Conservation (phyloP, 1,140 invertebrate species). For the Anadara kagoshimensis region DNA sequence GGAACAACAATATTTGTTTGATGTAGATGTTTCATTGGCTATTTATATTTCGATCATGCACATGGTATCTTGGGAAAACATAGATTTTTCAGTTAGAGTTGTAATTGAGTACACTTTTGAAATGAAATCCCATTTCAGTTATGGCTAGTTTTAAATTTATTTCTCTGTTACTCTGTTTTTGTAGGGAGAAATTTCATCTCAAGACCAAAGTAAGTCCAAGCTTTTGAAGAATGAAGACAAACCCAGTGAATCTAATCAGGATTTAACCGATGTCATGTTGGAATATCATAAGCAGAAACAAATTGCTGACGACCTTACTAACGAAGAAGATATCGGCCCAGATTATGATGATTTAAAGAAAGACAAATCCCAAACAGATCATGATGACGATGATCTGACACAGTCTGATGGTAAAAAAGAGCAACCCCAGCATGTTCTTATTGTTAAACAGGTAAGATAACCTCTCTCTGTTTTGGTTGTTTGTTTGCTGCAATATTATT, state of each 20-base stretch:
- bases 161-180: no score
- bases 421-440: constrained; percentile 53
- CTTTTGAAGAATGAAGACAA: neutral
- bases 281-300: constrained; percentile 40
- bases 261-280: neutral
- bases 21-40: no score
- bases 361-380: neutral
- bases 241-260: neutral
- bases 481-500: neutral
- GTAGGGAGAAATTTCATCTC: neutral
- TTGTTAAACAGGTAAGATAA: constrained; percentile 54
- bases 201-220: neutral
- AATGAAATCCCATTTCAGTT: no score
- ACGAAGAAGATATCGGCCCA: constrained; percentile 26
- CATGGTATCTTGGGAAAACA: no score
- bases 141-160: no score
- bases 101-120: no score
- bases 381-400: constrained; percentile 18
- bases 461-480: neutral
- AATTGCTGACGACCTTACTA: constrained; percentile 38
- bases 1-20: neutral
- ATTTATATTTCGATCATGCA: no score
- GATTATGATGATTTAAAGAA: constrained; percentile 24
- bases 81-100: no score
- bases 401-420: constrained; percentile 36